These are phyloP conservation scores for Pseudomyrmex pallidus DNA, from an alignment of 1,140 invertebrate species.

Conservation along the genomic window DNA sequence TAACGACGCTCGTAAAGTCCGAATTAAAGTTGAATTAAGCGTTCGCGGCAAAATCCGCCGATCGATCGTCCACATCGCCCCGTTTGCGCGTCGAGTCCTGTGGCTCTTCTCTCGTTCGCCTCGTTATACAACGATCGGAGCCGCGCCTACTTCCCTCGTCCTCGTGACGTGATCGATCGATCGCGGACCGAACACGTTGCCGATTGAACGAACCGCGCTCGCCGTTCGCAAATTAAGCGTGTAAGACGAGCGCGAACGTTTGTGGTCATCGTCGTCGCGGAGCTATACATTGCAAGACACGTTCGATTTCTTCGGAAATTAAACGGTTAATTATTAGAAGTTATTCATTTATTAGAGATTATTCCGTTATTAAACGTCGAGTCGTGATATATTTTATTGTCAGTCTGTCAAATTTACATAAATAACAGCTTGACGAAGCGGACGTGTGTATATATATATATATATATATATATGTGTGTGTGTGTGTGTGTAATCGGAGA, in stretches of 20 bases:
- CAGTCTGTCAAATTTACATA: neutral
- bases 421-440: neutral
- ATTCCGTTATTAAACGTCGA: neutral
- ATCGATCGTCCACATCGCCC: slow-evolving; percentile 63
- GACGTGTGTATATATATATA: too few relatives aligned
- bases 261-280: neutral
- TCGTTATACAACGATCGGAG: slow-evolving; percentile 20
- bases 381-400: neutral
- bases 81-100: slow-evolving; percentile 3
- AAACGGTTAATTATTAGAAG: slow-evolving; percentile 41
- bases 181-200: slow-evolving; percentile 27
- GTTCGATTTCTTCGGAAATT: slow-evolving; percentile 36
- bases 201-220: slow-evolving; percentile 44
- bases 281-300: slow-evolving; percentile 14
- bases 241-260: slow-evolving; percentile 43
- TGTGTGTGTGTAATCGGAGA: neutral
- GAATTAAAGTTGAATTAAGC: slow-evolving; percentile 75
- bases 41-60: slow-evolving; percentile 18
- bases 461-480: too few relatives aligned
- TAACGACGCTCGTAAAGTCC: slow-evolving; percentile 77
- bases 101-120: slow-evolving; percentile 38
- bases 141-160: slow-evolving; percentile 5
- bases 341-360: slow-evolving; percentile 20
- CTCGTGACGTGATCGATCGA: slow-evolving; percentile 44
- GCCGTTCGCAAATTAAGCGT: slow-evolving; percentile 51